Conservation (phyloP, 1,140 invertebrate genomes). For the Bradynema listronoti region DNA sequence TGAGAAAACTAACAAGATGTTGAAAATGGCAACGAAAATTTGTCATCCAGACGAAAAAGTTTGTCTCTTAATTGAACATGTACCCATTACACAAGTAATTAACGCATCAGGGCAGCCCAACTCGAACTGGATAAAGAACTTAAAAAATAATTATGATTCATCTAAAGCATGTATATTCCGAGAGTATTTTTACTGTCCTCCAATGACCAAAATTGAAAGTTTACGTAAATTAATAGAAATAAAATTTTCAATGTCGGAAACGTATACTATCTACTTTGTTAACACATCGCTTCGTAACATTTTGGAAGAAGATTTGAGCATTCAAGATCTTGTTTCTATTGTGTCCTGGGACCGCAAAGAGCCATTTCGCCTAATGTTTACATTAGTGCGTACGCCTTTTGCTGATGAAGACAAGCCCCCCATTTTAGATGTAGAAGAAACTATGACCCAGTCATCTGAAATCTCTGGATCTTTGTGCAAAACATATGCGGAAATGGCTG, state of each 20-base stretch:
- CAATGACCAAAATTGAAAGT: neutral
- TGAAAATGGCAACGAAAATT: conserved; percentile 15
- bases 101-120: neutral
- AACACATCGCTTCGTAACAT: conserved; percentile 8
- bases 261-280: conserved; percentile 24
- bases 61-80: conserved; percentile 22
- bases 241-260: conserved; percentile 23
- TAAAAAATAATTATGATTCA: neutral
- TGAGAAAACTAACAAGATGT: conserved; percentile 1
- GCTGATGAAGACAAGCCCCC: conserved; percentile 23
- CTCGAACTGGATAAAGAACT: neutral
- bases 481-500: too few species aligned
- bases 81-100: conserved; percentile 6
- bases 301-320: conserved; percentile 21
- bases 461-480: too few species aligned
- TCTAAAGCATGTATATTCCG: neutral
- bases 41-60: conserved; percentile 19
- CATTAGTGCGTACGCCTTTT: conserved; percentile 9
- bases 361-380: conserved; percentile 14
- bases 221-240: conserved; percentile 16
- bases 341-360: conserved; percentile 15
- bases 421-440: conserved; percentile 24
- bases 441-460: too few species aligned
- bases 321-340: conserved; percentile 11
- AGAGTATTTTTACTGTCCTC: neutral